Evolutionary conservation across 2,797 vertebrate species (phyloP).

Genomic region (Phoeniculus purpureus): DNA sequence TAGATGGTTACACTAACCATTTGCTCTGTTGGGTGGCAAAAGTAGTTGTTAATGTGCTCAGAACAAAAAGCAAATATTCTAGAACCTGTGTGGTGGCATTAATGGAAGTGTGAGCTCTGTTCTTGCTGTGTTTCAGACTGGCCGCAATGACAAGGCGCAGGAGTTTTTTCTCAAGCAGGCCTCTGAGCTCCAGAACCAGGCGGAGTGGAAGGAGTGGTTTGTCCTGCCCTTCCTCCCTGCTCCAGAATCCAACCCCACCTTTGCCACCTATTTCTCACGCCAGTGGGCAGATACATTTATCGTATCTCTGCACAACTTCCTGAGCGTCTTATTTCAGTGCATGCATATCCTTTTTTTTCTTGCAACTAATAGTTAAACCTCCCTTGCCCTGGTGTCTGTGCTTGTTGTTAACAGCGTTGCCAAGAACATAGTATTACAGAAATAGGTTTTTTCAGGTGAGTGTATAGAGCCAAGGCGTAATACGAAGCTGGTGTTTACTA

Average conservation of each 20-base stretch:
- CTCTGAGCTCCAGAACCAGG: slow-evolving; percentile 90
- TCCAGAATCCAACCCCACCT: slow-evolving; percentile 90
- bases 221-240: slow-evolving; percentile 88
- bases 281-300: slow-evolving; percentile 98
- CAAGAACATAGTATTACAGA: not conserved
- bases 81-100: not conserved
- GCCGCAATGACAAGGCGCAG: slow-evolving; percentile 89
- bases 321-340: slow-evolving; percentile 96
- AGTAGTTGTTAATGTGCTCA: not conserved
- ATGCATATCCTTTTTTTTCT: slow-evolving; percentile 93
- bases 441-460: not conserved
- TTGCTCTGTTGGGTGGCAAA: not conserved
- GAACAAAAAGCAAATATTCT: not conserved
- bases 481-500: not conserved
- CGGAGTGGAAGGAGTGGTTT: slow-evolving; percentile 98
- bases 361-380: not conserved
- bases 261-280: slow-evolving; percentile 92
- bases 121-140: slow-evolving; percentile 79
- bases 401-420: not conserved
- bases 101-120: not conserved
- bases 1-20: not conserved
- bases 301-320: slow-evolving; percentile 97
- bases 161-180: slow-evolving; percentile 96
- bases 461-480: not conserved
- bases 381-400: not conserved